Base-by-base conservation (phyloP, 2,888 invertebrate genomes). In the Melinopterus prodromus region DNA sequence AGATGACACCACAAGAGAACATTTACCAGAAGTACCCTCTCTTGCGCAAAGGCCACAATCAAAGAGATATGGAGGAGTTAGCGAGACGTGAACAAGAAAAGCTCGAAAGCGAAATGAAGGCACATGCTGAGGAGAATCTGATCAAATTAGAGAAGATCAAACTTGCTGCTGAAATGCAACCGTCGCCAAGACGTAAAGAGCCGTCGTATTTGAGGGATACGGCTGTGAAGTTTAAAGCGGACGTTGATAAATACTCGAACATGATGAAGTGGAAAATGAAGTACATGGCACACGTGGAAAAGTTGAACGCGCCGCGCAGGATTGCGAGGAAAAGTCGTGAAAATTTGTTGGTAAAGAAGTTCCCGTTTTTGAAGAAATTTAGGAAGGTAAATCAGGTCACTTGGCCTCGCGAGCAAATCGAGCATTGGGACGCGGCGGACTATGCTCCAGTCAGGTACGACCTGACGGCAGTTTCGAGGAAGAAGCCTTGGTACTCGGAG, bases 311-410 rank as follows among this genome's bases (percentile, higher is more conserved):
- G 26, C n/a, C 74, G 6, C 53, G 53, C 53, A 53, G 53, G 12
- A 37, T 2, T 26, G 16, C 16, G 35, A 70, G 16, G 35, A 77
- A 77, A 26, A 16, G 70, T 16, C 69, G 16, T n/a, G 77, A 77
- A 69, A 77, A 35, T 77, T 16, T 69, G n/a, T 36, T 69, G 16
- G 77, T 74, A 35, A 74, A 77, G 16, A 77, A 70, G n/a, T 77
- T 77, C 26, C 77, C 77, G 16, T 77, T 77, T 69, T 16, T 77
- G 36, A 77, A 69, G 69, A 77, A 77, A 69, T 69, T 36, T 74
- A 16, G 37, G 15, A 74, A 74, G 37, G 74, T 35, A 7, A 37
- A 74, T 35, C 36, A 35, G 74, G 26, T 71, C 7, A 26, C 16
- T 74, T 74, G 74, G 26, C 74, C 74, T 6, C 36, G 37, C 35